Percentiles rank a stretch among this genome's conserved stretches.
These are phyloP conservation scores for Ichneumoninae sp. DNA, from an alignment of 2,888 invertebrate genomes.

Conservation along the genomic window DNA sequence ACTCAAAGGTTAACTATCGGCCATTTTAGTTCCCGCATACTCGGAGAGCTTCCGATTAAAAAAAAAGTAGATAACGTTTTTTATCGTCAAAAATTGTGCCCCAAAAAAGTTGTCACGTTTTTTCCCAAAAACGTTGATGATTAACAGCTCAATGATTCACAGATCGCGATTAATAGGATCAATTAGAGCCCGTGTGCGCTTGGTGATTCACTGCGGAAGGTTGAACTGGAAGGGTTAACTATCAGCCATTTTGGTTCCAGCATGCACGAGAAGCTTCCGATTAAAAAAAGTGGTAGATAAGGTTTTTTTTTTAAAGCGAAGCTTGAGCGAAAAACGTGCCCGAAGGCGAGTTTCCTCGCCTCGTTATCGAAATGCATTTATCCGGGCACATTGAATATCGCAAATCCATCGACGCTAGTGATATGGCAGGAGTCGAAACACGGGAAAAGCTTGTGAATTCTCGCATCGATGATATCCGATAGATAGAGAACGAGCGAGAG, in stretches of 20 bases:
- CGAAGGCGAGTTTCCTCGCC: not conserved
- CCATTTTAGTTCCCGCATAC: too few species aligned
- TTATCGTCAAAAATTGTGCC: too few species aligned
- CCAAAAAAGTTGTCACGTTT: too few species aligned
- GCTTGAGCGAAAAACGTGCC: not conserved
- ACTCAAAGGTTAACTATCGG: too few species aligned
- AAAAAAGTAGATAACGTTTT: too few species aligned
- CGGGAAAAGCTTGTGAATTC: constrained; percentile 50
- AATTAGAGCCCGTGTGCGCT: too few species aligned
- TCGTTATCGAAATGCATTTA: constrained; percentile 2
- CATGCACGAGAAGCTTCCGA: not conserved
- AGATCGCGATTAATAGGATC: too few species aligned
- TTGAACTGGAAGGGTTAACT: not conserved
- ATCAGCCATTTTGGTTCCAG: not conserved
- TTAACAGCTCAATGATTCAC: too few species aligned
- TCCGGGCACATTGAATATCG: not conserved
- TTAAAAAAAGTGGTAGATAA: not conserved
- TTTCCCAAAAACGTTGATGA: too few species aligned
- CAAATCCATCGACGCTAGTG: not conserved
- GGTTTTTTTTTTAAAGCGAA: not conserved
- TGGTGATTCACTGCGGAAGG: too few species aligned
- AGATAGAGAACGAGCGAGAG: not conserved
- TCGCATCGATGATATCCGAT: constrained; percentile 57
- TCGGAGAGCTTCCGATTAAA: too few species aligned
- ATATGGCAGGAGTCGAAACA: constrained; percentile 20